Evolutionary conservation across 2,888 invertebrate genomes (phyloP).

Genomic region (Chymomyza fuscimana): DNA sequence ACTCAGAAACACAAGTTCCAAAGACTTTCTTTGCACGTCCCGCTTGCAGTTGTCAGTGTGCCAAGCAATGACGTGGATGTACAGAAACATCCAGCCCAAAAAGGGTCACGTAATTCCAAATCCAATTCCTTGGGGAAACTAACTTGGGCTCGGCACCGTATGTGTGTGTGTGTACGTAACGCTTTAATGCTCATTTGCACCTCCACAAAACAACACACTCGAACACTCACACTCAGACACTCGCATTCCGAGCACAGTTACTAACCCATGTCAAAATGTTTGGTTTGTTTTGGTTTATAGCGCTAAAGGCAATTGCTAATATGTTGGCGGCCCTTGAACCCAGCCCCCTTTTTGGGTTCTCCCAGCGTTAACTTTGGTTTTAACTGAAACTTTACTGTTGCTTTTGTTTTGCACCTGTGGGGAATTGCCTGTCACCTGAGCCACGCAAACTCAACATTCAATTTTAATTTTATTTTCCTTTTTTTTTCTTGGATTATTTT

Average conservation of each 20-base stretch:
- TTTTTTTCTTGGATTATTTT: conserved; percentile 39
- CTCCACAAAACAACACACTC: conserved; percentile 28
- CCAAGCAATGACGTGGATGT: conserved; percentile 63
- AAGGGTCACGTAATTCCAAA: conserved; percentile 32
- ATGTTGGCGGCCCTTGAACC: conserved; percentile 26
- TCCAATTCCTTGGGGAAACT: conserved; percentile 16
- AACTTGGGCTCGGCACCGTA: not conserved
- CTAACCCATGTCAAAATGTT: conserved; percentile 69
- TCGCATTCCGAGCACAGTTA: not conserved
- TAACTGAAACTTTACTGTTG: not conserved
- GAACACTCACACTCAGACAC: not conserved
- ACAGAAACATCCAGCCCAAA: conserved; percentile 68
- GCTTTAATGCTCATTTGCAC: conserved; percentile 49
- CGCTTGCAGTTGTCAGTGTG: conserved; percentile 48
- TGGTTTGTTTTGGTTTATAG: conserved; percentile 52
- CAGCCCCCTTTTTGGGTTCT: conserved; percentile 13
- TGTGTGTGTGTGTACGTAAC: not conserved
- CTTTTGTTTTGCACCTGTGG: conserved; percentile 54
- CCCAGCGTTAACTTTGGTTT: conserved; percentile 13
- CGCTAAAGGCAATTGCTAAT: conserved; percentile 70
- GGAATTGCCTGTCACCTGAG: conserved; percentile 68
- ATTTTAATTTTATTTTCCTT: conserved; percentile 46
- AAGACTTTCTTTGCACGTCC: conserved; percentile 54
- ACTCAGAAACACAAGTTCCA: conserved; percentile 18
- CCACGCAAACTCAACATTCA: conserved; percentile 58